Base-by-base conservation (phyloP, 2,888 invertebrate species). In the Cotesia congregata region DNA sequence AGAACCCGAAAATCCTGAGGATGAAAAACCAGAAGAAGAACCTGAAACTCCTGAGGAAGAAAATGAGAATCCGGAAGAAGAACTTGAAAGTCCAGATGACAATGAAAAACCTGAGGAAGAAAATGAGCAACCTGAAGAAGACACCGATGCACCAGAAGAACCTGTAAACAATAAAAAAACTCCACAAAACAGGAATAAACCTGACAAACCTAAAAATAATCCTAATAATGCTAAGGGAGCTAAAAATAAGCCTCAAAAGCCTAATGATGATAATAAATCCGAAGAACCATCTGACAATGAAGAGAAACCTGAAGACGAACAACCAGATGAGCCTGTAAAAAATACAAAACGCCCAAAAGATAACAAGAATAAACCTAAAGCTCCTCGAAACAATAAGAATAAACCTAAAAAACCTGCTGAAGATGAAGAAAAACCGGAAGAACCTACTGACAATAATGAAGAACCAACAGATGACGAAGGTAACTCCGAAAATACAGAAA, bases 161-260 rank as follows among this genome's bases (percentile, higher is more conserved):
- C 74, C 78, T 0, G 67, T 71, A n/a, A 78, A 79, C n/a, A 59
- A 68, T 9, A 59, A 59, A 60, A 72, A 76, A n/a, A 30, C 62
- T 50, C 40, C 17, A n/a, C 60, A 75, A 20, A 72, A 72, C 39
- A 62, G 50, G 60, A 60, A 67, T 1, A 71, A 75, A n/a, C 67
- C 71, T 7, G 75, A 75, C 9, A 67, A 75, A 9, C 59, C 70
- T 15, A 30, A 72, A 4, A 62, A 68, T 62, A 41, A 74, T 6
- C 61, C 60, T 17, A 50, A 71, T 5, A 71, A 72, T 3, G 59
- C 77, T 7, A 71, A 75, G 50, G 59, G 50, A 12, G 12, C 50
- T 50, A 50, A 50, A 50, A 50, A 50, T 12, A 50, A 50, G 12
- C 50, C 50, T 4, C 50, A 71, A 9, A 38, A 64, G 9, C 41